A percentile compares a stretch with the other conserved stretches of the same genome.
These are phyloP conservation scores for Tetragnatha versicolor DNA, from an alignment of 1,140 invertebrate genomes.

Conservation along the genomic window DNA sequence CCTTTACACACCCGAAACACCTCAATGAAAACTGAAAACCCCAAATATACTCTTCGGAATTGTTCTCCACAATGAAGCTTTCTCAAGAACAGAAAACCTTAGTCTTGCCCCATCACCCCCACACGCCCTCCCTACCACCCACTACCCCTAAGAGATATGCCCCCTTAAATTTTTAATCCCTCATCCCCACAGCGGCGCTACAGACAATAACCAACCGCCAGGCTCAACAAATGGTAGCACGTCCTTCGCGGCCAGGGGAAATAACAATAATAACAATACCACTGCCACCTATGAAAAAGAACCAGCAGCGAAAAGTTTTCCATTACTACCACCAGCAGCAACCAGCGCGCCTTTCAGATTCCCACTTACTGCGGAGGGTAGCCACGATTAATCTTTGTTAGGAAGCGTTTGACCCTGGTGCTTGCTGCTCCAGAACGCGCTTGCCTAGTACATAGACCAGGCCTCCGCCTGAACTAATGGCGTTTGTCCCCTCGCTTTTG, in stretches of 20 bases:
- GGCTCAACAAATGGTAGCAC: neutral
- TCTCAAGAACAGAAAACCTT: no score
- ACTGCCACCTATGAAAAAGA: no score
- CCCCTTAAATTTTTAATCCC: conserved; percentile 13
- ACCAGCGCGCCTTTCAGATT: conserved; percentile 7
- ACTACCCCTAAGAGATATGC: no score
- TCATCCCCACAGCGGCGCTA: neutral
- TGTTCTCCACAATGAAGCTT: no score
- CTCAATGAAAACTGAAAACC: no score
- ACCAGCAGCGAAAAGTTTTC: no score
- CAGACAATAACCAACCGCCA: neutral
- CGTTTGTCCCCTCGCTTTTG: conserved; percentile 6
- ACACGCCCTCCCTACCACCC: no score
- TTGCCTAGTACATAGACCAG: neutral
- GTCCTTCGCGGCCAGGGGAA: no score
- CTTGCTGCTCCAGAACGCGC: neutral
- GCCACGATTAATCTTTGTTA: conserved; percentile 35
- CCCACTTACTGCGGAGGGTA: neutral
- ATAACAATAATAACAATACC: no score
- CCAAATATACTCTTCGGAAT: no score
- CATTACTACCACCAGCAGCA: neutral
- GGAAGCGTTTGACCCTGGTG: conserved; percentile 28
- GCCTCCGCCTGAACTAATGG: neutral
- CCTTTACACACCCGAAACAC: no score
- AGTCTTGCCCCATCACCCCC: no score